Base-by-base conservation (phyloP, 1,140 invertebrate genomes). In the Nasonia longicornis region DNA sequence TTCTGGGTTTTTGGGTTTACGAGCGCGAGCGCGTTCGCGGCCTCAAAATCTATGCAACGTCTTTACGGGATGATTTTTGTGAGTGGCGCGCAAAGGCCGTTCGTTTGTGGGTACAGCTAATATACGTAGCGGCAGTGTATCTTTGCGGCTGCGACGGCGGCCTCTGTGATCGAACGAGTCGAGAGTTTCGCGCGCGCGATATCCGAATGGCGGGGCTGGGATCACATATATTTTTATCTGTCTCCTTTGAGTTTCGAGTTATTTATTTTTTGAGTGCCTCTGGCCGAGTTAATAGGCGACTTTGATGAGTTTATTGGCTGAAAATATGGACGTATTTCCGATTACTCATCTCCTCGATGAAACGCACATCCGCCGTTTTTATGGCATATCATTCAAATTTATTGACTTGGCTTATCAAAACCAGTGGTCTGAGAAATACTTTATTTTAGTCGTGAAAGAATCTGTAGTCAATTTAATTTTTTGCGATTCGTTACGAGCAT, bases 1-100 rank as follows among this genome's bases (percentile, higher is more conserved):
- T 81, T 77, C 80, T 81, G 69, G 80, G 75, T 81, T 81, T 81
- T 52, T 77, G 58, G 74, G 75, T 81, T 81, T 81, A 42, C 29
- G 52, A 58, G 52, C 52, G 7, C 20, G 16, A 58, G 52, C 52
- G 52, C 52, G 52, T n/a, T 22, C 66, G 31, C 20, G 66, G 16
- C 26, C 31, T n/a, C 66, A 69, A 69, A 31, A 69, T 69, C 26
- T 69, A 69, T n/a, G 26, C 66, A 35, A 69, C 66, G 14, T 67
- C 66, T 67, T 67, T 67, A 31, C 66, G 66, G 66, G 20, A 67
- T 67, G 66, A 31, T 67, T 67, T 67, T 67, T 67, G 66, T 31
- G 66, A 29, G 66, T 12, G 22, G 29, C 66, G 66, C 66, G 66
- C 10, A 31, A 67, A 67, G 22, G 29, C 22, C 66, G 29, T 67